Evolutionary conservation across 2,888 invertebrate species (phyloP).

Genomic region (Dorcus hopei): DNA sequence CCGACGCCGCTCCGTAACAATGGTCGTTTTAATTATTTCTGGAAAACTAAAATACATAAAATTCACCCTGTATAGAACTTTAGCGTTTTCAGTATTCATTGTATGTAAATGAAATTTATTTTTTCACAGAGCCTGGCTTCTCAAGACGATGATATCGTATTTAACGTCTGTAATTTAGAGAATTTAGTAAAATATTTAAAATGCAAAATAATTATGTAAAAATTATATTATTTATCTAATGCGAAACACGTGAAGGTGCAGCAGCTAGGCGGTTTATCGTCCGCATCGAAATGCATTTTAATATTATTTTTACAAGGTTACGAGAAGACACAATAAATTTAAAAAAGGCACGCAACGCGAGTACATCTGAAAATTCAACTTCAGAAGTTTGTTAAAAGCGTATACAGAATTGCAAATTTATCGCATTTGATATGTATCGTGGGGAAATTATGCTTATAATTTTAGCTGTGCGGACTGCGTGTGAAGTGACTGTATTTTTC

Average conservation of each 20-base stretch:
- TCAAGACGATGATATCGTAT: too few species aligned
- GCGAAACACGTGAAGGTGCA: not conserved
- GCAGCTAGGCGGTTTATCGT: conserved; percentile 20
- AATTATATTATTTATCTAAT: not conserved
- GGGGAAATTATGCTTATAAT: conserved; percentile 45
- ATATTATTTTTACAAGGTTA: conserved; percentile 33
- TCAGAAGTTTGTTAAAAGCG: conserved; percentile 35
- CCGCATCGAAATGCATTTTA: conserved; percentile 34
- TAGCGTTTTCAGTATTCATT: too few species aligned
- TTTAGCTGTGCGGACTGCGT: conserved; percentile 39
- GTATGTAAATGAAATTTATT: too few species aligned
- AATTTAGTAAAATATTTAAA: too few species aligned
- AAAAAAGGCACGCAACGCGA: conserved; percentile 32
- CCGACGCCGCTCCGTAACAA: too few species aligned
- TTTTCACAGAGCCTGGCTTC: too few species aligned
- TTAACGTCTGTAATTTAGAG: too few species aligned
- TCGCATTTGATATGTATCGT: conserved; percentile 45
- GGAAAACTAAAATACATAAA: too few species aligned
- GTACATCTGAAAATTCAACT: conserved; percentile 37
- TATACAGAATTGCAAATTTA: conserved; percentile 41
- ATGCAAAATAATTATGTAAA: not conserved
- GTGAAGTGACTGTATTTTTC: conserved; percentile 34
- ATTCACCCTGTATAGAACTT: too few species aligned
- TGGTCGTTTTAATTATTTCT: too few species aligned
- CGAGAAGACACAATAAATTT: conserved; percentile 35